These are phyloP conservation scores for Odobenus rosmarus DNA, from an alignment of 2,113 vertebrate genomes.

Conservation along the genomic window DNA sequence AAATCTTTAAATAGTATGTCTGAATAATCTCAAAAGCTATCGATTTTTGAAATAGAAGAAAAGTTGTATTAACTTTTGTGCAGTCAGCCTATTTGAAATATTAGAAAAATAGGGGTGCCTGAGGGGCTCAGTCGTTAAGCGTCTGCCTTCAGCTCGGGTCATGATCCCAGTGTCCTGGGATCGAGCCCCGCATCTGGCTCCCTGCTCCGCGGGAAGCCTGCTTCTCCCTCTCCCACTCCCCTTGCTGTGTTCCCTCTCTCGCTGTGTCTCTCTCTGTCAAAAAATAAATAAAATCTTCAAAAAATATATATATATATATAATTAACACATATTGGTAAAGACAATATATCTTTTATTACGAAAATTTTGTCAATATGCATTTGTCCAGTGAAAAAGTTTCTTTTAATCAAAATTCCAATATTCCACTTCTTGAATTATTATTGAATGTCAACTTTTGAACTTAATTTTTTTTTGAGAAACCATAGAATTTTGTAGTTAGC, in stretches of 20 bases:
- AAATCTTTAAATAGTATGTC: neutral
- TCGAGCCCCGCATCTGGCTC: too few relatives aligned
- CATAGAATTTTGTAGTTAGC: neutral
- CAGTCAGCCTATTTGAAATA: neutral
- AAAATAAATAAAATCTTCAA: too few relatives aligned
- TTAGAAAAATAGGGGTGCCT: neutral
- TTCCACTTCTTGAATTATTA: neutral
- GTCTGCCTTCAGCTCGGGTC: too few relatives aligned
- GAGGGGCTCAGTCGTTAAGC: too few relatives aligned
- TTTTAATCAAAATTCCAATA: constrained; percentile 7
- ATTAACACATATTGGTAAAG: neutral
- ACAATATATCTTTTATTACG: neutral
- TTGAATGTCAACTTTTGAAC: neutral
- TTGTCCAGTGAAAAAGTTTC: neutral
- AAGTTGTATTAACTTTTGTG: neutral
- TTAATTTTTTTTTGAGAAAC: neutral
- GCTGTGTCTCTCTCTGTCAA: too few relatives aligned
- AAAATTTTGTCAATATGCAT: neutral
- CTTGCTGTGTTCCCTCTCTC: too few relatives aligned
- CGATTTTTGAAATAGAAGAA: neutral
- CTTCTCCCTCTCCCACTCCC: too few relatives aligned
- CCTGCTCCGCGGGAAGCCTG: too few relatives aligned
- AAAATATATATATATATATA: neutral
- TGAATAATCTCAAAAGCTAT: neutral
- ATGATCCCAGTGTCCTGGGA: too few relatives aligned